Conservation (phyloP, 2,888 invertebrate species). For the Melieria omissa region DNA sequence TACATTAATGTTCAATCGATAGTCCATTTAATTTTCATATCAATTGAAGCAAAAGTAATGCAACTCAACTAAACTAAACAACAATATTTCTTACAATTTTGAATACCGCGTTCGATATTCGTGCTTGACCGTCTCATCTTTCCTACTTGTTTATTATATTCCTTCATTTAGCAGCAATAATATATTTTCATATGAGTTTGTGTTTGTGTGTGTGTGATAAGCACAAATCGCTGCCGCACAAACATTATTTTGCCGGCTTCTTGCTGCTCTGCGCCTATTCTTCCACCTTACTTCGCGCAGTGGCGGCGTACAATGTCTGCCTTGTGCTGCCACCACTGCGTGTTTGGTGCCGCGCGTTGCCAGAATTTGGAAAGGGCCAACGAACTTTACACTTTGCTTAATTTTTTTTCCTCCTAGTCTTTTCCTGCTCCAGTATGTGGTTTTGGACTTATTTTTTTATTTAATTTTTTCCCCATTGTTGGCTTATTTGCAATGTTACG, state of each 20-base stretch:
- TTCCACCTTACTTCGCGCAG: not conserved
- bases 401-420: not conserved
- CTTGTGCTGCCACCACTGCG: not conserved
- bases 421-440: not conserved
- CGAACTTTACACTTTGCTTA: constrained; percentile 52
- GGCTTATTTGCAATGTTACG: constrained; percentile 24
- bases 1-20: no score
- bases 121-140: not conserved
- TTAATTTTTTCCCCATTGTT: constrained; percentile 5
- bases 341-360: constrained; percentile 19
- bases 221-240: not conserved
- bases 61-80: not conserved
- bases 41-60: no score
- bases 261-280: constrained; percentile 1
- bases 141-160: not conserved
- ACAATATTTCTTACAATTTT: not conserved
- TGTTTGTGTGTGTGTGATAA: no score
- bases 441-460: constrained; percentile 9
- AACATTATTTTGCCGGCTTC: not conserved
- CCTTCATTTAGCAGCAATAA: not conserved
- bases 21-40: no score
- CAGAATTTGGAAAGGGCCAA: constrained; percentile 55
- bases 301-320: constrained; percentile 1
- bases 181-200: no score
- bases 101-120: not conserved